These are phyloP conservation scores for Strigops habroptila DNA, from an alignment of 2,113 vertebrate species.

Conservation along the genomic window DNA sequence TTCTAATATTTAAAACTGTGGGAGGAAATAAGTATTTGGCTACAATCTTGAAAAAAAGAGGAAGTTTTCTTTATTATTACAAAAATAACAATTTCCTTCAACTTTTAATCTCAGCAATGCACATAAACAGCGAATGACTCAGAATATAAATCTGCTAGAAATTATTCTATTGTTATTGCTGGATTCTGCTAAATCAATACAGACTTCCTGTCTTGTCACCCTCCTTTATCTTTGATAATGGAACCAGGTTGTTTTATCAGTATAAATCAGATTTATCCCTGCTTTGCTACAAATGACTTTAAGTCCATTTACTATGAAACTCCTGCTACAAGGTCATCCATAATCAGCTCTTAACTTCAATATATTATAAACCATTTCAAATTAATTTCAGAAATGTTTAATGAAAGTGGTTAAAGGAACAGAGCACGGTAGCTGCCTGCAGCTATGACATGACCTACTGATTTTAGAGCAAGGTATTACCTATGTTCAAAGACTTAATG, in stretches of 20 bases:
- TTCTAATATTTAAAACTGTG: background rate
- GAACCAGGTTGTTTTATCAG: background rate
- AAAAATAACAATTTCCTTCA: background rate
- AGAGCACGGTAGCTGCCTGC: background rate
- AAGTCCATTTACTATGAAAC: background rate
- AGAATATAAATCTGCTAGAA: background rate
- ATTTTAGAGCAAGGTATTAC: background rate
- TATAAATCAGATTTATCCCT: constrained; percentile 22
- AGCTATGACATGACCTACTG: background rate
- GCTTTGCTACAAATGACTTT: background rate
- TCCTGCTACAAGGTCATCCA: background rate
- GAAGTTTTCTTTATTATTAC: background rate
- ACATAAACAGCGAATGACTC: background rate
- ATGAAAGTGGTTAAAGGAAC: constrained; percentile 4
- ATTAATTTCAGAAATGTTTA: constrained; percentile 23
- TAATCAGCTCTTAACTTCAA: constrained; percentile 10
- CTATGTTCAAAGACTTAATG: background rate
- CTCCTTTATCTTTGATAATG: background rate
- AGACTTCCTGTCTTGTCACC: constrained; percentile 1
- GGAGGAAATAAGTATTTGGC: background rate
- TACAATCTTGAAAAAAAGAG: background rate
- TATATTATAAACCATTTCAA: constrained; percentile 15
- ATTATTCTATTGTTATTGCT: background rate
- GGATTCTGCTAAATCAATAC: background rate
- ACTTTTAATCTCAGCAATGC: background rate